phyloP scores from a whole-genome alignment of 2,888 invertebrate species.

The Lepidocyrtinus sp. region DNA sequence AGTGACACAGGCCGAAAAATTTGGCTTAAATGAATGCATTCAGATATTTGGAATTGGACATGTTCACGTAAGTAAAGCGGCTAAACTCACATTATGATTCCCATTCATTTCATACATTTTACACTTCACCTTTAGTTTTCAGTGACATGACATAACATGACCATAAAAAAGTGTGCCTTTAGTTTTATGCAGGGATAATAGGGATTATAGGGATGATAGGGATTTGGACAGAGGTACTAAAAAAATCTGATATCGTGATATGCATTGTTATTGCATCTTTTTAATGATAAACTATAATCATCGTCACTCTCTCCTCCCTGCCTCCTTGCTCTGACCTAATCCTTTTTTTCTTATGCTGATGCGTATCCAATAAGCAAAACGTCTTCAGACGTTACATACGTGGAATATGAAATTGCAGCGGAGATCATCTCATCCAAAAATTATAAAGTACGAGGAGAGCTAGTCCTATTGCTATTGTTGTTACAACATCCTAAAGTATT shows the following conservation, averaged over 20 bases:
- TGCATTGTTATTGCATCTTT: not conserved
- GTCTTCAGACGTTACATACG: too few relatives aligned
- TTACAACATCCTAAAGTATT: conserved; percentile 33
- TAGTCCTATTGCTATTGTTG: not conserved
- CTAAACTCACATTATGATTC: not conserved
- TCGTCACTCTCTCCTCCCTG: too few relatives aligned
- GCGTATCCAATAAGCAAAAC: not conserved
- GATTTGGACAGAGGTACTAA: too few relatives aligned
- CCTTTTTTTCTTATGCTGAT: not conserved
- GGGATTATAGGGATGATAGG: too few relatives aligned
- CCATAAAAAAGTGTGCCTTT: too few relatives aligned
- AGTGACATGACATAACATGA: too few relatives aligned
- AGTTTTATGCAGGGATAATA: too few relatives aligned
- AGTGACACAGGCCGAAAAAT: not conserved
- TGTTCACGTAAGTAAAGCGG: too few relatives aligned
- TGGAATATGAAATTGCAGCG: too few relatives aligned
- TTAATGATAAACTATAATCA: not conserved
- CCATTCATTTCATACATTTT: not conserved
- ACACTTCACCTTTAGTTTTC: not conserved
- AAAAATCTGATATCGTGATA: too few relatives aligned
- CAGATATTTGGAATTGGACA: not conserved
- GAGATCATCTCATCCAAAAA: conserved; percentile 12
- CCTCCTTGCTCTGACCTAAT: not conserved
- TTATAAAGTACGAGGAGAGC: too few relatives aligned
- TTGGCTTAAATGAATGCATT: not conserved